phyloP scores from a whole-genome alignment of 2,888 invertebrate genomes.

The Crioceris asparagi region DNA sequence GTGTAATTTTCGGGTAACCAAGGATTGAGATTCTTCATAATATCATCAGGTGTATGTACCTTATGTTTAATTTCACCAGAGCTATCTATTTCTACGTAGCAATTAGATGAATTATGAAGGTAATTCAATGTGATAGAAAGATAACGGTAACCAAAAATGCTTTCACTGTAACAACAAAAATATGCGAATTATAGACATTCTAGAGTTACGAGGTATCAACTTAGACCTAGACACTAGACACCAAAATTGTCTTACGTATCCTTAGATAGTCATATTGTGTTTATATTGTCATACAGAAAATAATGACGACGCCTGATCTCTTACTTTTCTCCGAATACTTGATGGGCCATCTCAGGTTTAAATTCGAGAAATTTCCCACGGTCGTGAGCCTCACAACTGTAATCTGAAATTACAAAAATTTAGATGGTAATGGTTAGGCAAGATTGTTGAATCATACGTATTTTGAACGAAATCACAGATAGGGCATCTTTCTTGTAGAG shows the following conservation, averaged over 20 bases:
- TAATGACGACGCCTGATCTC: too few species aligned
- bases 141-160: conserved; percentile 87
- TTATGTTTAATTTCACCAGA: conserved; percentile 49
- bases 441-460: conserved; percentile 15
- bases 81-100: conserved; percentile 69
- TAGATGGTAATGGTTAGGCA: neutral
- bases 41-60: conserved; percentile 25
- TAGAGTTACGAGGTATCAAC: too few species aligned
- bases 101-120: conserved; percentile 34
- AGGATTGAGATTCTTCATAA: conserved; percentile 23
- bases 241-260: too few species aligned
- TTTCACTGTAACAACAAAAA: conserved; percentile 49
- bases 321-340: conserved; percentile 75
- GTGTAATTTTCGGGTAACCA: conserved; percentile 32
- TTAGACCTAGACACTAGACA: too few species aligned
- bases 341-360: conserved; percentile 82
- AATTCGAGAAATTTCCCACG: conserved; percentile 38
- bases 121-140: conserved; percentile 42
- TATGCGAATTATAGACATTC: too few species aligned
- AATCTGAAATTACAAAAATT: conserved; percentile 16
- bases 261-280: too few species aligned
- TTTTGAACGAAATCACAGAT: conserved; percentile 22
- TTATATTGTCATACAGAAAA: too few species aligned
- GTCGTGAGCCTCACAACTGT: conserved; percentile 17
- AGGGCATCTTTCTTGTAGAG: conserved; percentile 22